phyloP scores from a whole-genome alignment of 2,797 vertebrate genomes.

The Hippocampus kuda region DNA sequence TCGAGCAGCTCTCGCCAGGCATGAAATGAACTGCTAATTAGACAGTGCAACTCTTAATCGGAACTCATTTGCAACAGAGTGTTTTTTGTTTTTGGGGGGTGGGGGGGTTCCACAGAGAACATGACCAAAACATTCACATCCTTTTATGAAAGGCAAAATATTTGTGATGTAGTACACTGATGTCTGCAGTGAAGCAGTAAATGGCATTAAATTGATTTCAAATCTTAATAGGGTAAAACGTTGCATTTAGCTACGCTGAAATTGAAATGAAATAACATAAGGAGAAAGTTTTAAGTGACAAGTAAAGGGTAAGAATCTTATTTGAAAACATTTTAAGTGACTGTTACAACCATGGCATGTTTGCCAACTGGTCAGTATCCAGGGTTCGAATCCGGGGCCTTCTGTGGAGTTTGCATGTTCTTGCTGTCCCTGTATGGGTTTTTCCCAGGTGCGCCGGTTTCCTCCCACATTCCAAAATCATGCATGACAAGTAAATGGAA shows the following conservation, averaged over 20 bases:
- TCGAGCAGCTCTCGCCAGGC: constrained; percentile 60
- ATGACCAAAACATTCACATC: constrained; percentile 48
- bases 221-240: neutral
- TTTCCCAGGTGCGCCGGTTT: too few relatives aligned
- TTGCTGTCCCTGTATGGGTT: too few relatives aligned
- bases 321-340: neutral
- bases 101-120: constrained; percentile 35
- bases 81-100: constrained; percentile 25
- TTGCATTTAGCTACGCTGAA: neutral
- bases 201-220: neutral
- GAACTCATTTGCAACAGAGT: constrained; percentile 58
- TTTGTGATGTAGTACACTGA: constrained; percentile 34
- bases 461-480: too few relatives aligned
- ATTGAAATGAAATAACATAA: neutral
- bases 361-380: too few relatives aligned
- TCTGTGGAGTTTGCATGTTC: too few relatives aligned
- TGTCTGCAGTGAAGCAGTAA: constrained; percentile 22
- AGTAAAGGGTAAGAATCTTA: neutral
- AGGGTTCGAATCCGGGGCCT: too few relatives aligned
- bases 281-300: neutral
- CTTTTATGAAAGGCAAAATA: constrained; percentile 38
- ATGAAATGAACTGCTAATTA: constrained; percentile 69
- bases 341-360: neutral
- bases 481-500: too few relatives aligned
- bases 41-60: constrained; percentile 66